Base-by-base conservation (phyloP, 1,140 invertebrate genomes). In the Oncopodura yosiiana region DNA sequence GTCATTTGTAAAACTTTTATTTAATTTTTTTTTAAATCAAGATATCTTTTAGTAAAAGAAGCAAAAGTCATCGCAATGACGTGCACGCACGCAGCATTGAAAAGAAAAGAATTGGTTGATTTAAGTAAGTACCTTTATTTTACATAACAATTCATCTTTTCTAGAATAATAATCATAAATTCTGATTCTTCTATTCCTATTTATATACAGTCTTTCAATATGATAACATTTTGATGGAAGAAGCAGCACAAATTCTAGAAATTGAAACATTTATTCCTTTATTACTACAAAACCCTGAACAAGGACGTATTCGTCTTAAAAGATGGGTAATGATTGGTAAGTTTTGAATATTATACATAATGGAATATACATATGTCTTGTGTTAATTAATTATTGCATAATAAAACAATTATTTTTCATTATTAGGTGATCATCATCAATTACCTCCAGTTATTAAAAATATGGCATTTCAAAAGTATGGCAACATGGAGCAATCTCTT, bases 31-130 rank as follows among this genome's bases (percentile, higher is more conserved):
- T n/a, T n/a, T n/a, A n/a, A n/a, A 43, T 92, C 93, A 0, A 89
- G 95, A 59, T 99, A 99, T 71, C 74, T 99, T 14, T 71, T 99
- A 1, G 93, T 99, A 0, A 97, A 97, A 70, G 96, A 99, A 73
- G 95, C 95, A 0, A 99, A 98, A 74, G 96, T 99, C 24, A 99
- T 99, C 64, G 96, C 96, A 2, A 99, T 99, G 96, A 99, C 96
- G 1, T 99, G 96, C 76, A 99, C 96, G 0, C 96, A 99, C 72
- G 95, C 96, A 14, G 96, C 95, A 1, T 75, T 99, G 0, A 98
- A 97, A 69, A 77, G 96, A 32, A 84, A 90, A 51, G 96, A 99
- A 70, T 75, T 99, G 1, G 94, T 99, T 0, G 87, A 95, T 66
- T 81, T 95, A 66, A 91, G 78, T 79, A 67, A 65, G 53, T 46